phyloP scores from a whole-genome alignment of 2,797 vertebrate genomes.

The Anguilla marmorata region DNA sequence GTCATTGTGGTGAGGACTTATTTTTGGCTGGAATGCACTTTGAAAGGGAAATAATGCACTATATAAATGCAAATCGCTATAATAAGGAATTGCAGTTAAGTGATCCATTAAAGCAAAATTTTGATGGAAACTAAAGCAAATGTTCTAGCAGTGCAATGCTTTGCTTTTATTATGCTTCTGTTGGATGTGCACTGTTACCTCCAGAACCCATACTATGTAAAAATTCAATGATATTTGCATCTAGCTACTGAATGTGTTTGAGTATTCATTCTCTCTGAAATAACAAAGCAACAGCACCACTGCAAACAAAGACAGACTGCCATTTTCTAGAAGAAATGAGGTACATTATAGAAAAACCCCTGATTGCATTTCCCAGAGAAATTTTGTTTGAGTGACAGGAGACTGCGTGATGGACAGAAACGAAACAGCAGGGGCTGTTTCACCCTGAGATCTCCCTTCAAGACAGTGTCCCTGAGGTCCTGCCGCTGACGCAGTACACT shows the following conservation, averaged over 20 bases:
- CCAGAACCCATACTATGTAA: not conserved
- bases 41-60: not conserved
- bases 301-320: not conserved
- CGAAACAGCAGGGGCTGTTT: conserved; percentile 46
- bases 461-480: conserved; percentile 52
- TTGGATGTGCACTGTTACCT: not conserved
- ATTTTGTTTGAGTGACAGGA: conserved; percentile 30
- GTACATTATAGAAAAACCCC: conserved; percentile 47
- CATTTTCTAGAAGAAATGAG: conserved; percentile 36
- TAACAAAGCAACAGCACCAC: not conserved
- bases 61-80: not conserved
- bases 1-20: not conserved
- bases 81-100: not conserved
- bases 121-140: not conserved
- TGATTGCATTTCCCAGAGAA: not conserved
- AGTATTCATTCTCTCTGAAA: not conserved
- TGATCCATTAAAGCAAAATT: not conserved
- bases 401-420: conserved; percentile 60
- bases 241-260: not conserved
- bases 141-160: not conserved
- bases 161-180: not conserved
- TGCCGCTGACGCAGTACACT: conserved; percentile 47
- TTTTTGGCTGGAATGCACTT: not conserved
- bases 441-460: conserved; percentile 56
- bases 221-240: not conserved